Conservation (phyloP, 2,113 vertebrate genomes). For the Triplophysa tibetana region DNA sequence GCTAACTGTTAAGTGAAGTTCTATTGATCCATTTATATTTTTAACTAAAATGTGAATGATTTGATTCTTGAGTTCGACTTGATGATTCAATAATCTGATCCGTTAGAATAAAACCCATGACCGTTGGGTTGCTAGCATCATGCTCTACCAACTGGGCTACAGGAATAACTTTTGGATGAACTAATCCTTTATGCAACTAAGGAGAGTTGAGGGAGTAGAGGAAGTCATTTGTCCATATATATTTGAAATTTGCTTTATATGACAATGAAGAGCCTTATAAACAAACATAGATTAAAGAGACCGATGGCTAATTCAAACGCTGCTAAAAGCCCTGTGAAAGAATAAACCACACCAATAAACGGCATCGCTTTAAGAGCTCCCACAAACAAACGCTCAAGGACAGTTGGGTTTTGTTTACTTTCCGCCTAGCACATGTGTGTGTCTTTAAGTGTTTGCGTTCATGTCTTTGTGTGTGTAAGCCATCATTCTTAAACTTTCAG, state of each 20-base stretch:
- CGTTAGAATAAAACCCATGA: no score
- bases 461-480: neutral
- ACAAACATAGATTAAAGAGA: slow-evolving; percentile 49
- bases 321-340: slow-evolving; percentile 57
- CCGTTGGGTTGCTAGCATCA: no score
- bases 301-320: slow-evolving; percentile 37
- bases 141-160: no score
- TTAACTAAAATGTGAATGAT: no score
- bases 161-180: no score
- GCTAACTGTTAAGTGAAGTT: neutral
- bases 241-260: slow-evolving; percentile 10
- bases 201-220: neutral
- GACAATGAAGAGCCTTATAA: slow-evolving; percentile 34
- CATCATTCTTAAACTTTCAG: slow-evolving; percentile 24
- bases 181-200: no score
- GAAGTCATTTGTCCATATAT: slow-evolving; percentile 24
- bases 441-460: neutral
- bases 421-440: slow-evolving; percentile 22
- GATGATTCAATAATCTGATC: no score
- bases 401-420: slow-evolving; percentile 49
- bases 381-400: slow-evolving; percentile 45
- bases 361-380: slow-evolving; percentile 37
- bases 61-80: no score
- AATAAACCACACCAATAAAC: slow-evolving; percentile 47
- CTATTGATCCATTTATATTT: no score